Percentiles rank a stretch among this genome's conserved stretches.
Evolutionary conservation across 2,113 vertebrate genomes (phyloP).

Genomic region (Seriola dumerili): DNA sequence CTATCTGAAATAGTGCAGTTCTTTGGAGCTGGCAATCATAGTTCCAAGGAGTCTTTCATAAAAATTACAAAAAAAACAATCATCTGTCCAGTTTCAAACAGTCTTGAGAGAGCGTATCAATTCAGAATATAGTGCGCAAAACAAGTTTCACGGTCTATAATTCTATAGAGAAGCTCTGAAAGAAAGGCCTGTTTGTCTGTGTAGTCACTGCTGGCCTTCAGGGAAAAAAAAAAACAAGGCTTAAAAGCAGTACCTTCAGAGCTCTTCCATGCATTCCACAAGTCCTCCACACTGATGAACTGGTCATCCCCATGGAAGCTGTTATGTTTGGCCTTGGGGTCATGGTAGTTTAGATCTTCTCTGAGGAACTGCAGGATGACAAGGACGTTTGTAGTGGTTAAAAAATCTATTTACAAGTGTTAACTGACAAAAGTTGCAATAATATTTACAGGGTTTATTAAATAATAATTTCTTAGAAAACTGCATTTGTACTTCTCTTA

Average conservation of each 20-base stretch:
- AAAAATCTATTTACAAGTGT: background rate
- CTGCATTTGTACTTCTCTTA: background rate
- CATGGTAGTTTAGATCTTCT: slow-evolving; percentile 98
- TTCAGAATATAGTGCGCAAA: background rate
- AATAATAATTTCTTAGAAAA: background rate
- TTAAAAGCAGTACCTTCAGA: slow-evolving; percentile 89
- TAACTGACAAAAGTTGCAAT: background rate
- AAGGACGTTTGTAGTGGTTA: slow-evolving; percentile 31
- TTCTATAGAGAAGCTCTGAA: slow-evolving; percentile 1
- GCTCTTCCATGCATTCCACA: slow-evolving; percentile 96
- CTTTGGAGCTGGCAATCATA: background rate
- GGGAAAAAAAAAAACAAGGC: background rate
- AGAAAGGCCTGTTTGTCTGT: slow-evolving; percentile 30
- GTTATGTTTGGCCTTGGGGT: slow-evolving; percentile 96
- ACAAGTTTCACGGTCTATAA: background rate
- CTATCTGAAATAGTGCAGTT: background rate
- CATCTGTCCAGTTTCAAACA: background rate
- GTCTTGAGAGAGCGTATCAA: background rate
- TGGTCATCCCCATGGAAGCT: slow-evolving; percentile 98
- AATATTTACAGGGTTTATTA: background rate
- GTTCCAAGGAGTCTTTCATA: background rate
- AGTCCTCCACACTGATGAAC: slow-evolving; percentile 96
- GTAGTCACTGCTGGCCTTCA: background rate
- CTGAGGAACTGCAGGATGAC: slow-evolving; percentile 90
- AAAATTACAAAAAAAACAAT: slow-evolving; percentile 13